Conservation (phyloP, 2,113 vertebrate genomes). For the Chelonoidis abingdonii region DNA sequence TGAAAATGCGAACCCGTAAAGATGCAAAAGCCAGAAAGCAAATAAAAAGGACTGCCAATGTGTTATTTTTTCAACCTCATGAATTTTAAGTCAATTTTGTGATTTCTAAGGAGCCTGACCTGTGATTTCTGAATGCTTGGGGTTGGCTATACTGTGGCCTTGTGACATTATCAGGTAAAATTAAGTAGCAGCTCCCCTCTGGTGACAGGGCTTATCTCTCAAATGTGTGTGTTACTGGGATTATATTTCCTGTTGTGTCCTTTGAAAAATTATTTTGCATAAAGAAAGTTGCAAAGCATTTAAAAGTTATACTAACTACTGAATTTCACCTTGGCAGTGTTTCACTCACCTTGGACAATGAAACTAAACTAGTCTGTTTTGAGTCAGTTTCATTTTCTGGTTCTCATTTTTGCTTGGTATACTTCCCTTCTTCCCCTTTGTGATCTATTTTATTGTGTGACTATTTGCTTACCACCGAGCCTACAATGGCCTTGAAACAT, state of each 20-base stretch:
- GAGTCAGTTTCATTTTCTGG: neutral
- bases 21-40: no score
- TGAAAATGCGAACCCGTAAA: no score
- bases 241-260: neutral
- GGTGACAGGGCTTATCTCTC: neutral
- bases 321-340: no score
- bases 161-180: neutral
- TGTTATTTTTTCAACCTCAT: neutral
- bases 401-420: neutral
- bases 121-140: neutral
- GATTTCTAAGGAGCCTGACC: neutral
- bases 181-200: neutral
- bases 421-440: neutral
- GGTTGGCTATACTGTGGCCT: neutral
- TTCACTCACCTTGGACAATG: neutral
- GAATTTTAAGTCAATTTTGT: neutral
- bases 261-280: constrained; percentile 13
- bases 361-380: neutral
- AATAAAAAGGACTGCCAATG: neutral
- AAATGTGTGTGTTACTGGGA: neutral
- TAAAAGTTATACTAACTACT: neutral
- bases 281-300: neutral
- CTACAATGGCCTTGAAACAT: neutral
- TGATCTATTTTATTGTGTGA: neutral
- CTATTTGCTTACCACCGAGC: neutral